Evolutionary conservation across 2,113 vertebrate genomes (phyloP).

Genomic region (Neolamprologus hecqui): DNA sequence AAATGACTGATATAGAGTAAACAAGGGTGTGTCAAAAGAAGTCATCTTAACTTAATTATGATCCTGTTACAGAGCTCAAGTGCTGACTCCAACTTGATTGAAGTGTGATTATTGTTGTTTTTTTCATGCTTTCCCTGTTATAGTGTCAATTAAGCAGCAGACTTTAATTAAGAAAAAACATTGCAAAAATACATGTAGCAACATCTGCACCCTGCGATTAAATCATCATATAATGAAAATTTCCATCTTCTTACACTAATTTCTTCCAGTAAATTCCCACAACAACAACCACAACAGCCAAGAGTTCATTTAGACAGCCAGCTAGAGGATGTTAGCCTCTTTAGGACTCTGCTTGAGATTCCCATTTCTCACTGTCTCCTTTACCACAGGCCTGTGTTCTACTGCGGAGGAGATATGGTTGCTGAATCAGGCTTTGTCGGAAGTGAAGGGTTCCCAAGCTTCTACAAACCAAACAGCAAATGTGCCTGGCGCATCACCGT

Average conservation of each 20-base stretch:
- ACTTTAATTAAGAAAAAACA: not conserved
- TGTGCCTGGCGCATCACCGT: constrained; percentile 87
- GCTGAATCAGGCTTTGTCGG: constrained; percentile 80
- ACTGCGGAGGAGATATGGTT: constrained; percentile 79
- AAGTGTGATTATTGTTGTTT: not conserved
- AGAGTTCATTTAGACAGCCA: not conserved
- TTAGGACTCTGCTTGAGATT: not conserved
- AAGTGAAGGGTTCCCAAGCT: constrained; percentile 82
- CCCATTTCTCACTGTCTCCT: not conserved
- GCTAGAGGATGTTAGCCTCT: not conserved
- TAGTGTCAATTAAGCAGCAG: not conserved
- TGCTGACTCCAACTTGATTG: not conserved
- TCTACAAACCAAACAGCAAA: constrained; percentile 79
- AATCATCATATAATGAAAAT: not conserved
- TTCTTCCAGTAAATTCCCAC: not conserved
- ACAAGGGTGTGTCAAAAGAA: not conserved
- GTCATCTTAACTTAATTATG: not conserved
- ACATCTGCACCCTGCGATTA: not conserved
- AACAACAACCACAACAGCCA: not conserved
- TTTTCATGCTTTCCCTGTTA: not conserved
- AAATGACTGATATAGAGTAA: not conserved
- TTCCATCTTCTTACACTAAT: not conserved
- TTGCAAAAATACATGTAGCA: not conserved
- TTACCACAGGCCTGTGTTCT: constrained; percentile 76
- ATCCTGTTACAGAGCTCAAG: not conserved